These are phyloP conservation scores for Knipowitschia caucasica DNA, from an alignment of 2,797 vertebrate genomes.

Conservation along the genomic window DNA sequence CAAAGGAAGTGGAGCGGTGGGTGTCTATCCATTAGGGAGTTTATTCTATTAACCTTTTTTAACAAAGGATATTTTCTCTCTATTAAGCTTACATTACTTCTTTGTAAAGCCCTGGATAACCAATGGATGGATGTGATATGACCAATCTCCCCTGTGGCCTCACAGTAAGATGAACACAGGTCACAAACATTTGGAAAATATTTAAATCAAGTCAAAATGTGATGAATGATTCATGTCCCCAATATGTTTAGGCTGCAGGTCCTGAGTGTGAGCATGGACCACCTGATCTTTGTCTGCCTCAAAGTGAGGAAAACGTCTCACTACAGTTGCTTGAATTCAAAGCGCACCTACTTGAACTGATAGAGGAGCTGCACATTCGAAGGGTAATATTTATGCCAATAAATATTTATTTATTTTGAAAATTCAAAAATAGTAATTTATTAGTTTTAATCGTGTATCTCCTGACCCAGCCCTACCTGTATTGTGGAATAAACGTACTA, in stretches of 20 bases:
- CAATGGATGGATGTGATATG: conserved; percentile 46
- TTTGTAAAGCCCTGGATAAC: conserved; percentile 22
- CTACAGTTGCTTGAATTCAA: conserved; percentile 87
- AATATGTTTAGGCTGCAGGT: conserved; percentile 60
- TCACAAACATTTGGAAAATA: background rate
- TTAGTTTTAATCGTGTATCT: too few species aligned
- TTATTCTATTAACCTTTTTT: conserved; percentile 59
- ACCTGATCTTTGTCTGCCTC: conserved; percentile 53
- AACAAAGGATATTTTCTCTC: conserved; percentile 34
- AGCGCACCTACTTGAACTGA: conserved; percentile 82
- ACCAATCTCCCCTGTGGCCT: conserved; percentile 16
- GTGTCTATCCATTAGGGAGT: conserved; percentile 50
- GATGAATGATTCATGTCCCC: background rate
- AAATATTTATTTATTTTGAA: too few species aligned
- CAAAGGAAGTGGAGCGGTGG: conserved; percentile 25
- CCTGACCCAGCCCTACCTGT: too few species aligned
- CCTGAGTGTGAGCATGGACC: conserved; percentile 43
- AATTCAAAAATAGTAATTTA: background rate
- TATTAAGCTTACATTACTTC: conserved; percentile 42
- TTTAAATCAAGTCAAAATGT: background rate
- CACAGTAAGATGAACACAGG: conserved; percentile 38
- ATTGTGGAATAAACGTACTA: too few species aligned
- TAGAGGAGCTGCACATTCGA: conserved; percentile 88
- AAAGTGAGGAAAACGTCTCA: conserved; percentile 74
- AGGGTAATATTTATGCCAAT: conserved; percentile 75